Conservation (phyloP, 2,113 vertebrate species). For the Oxyura jamaicensis region DNA sequence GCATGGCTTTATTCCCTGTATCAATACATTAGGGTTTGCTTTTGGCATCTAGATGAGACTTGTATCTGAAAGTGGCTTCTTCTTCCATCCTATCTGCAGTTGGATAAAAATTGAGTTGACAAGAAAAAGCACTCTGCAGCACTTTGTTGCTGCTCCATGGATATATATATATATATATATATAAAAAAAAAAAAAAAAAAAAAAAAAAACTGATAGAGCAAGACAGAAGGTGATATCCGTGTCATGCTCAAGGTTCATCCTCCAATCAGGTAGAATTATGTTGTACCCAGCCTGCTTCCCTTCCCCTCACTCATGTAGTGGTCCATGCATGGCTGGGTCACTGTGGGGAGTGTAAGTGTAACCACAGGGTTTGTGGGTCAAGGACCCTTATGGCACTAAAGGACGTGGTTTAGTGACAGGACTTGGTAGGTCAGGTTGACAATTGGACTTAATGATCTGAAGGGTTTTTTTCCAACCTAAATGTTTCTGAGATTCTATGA, state of each 20-base stretch:
- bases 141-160: background rate
- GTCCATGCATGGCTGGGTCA: rapidly evolving
- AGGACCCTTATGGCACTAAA: background rate
- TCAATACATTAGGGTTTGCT: background rate
- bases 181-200: background rate
- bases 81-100: background rate
- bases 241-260: background rate
- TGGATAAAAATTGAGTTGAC: background rate
- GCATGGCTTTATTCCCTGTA: background rate
- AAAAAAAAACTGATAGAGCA: background rate
- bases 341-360: background rate
- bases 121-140: background rate
- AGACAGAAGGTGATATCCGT: background rate
- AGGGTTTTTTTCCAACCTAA: background rate
- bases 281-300: background rate
- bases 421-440: background rate
- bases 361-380: background rate
- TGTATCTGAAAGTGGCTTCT: background rate
- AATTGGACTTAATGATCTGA: background rate
- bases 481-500: background rate
- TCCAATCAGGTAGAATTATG: background rate
- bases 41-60: background rate
- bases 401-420: background rate
- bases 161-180: background rate
- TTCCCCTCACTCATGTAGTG: background rate